Conservation (phyloP, 2,797 vertebrate genomes). For the Typhlichthys eigenmanni region DNA sequence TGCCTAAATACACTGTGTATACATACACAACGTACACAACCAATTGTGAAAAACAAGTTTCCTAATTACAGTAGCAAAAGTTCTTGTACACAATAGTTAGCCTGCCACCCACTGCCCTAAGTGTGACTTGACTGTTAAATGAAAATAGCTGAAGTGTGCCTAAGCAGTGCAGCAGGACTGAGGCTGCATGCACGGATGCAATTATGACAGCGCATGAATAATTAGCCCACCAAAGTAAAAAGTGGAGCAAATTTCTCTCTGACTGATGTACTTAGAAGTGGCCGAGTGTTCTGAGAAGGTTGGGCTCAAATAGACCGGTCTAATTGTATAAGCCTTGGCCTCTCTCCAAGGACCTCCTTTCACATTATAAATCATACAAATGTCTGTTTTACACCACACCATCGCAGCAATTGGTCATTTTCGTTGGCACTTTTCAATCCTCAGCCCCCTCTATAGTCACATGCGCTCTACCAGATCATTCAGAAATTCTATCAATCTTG, state of each 20-base stretch:
- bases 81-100: conserved; percentile 17
- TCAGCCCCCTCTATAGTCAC: conserved; percentile 53
- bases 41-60: not conserved
- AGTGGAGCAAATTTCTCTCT: conserved; percentile 45
- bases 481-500: conserved; percentile 64
- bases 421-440: conserved; percentile 57
- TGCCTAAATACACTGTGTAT: not conserved
- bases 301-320: conserved; percentile 44
- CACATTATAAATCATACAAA: conserved; percentile 65
- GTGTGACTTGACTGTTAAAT: conserved; percentile 30
- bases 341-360: conserved; percentile 56
- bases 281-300: conserved; percentile 48
- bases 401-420: conserved; percentile 65
- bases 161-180: conserved; percentile 18
- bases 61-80: conserved; percentile 16
- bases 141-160: conserved; percentile 31
- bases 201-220: conserved; percentile 54
- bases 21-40: not conserved
- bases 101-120: conserved; percentile 10
- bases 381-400: conserved; percentile 57
- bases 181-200: conserved; percentile 33
- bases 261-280: conserved; percentile 53
- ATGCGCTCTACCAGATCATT: conserved; percentile 65
- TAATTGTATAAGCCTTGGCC: conserved; percentile 65
- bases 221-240: conserved; percentile 45